Evolutionary conservation across 2,888 invertebrate species (phyloP).

Genomic region (Hydraecia micacea): DNA sequence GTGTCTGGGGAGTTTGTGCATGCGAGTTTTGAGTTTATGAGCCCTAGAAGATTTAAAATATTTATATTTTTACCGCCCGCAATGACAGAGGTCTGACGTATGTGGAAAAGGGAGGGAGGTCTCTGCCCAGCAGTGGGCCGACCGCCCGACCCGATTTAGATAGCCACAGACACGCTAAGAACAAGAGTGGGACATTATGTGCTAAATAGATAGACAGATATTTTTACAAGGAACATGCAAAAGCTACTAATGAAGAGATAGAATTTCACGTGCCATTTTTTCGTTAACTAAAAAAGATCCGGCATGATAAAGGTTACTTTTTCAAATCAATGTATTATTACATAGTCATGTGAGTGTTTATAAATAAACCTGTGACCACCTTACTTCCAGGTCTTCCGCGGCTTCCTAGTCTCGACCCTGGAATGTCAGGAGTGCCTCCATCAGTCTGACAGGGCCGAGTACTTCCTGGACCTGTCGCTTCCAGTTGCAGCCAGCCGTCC

Average conservation of each 20-base stretch:
- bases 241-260: background rate
- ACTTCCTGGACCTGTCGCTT: constrained; percentile 98
- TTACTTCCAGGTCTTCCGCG: constrained; percentile 94
- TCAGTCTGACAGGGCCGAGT: constrained; percentile 96
- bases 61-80: background rate
- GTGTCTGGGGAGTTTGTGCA: constrained; percentile 19
- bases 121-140: no score
- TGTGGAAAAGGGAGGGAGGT: background rate
- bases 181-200: background rate
- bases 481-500: constrained; percentile 95
- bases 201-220: background rate
- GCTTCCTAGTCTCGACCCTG: constrained; percentile 96
- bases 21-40: constrained; percentile 24
- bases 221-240: background rate
- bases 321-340: background rate
- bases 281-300: background rate
- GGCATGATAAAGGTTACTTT: no score
- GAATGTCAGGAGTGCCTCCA: constrained; percentile 97
- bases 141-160: background rate
- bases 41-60: background rate
- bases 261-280: background rate
- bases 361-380: background rate
- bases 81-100: background rate
- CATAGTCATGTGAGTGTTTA: background rate
- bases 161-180: background rate